Base-by-base conservation (phyloP, 2,797 vertebrate genomes). In the Todus mexicanus region DNA sequence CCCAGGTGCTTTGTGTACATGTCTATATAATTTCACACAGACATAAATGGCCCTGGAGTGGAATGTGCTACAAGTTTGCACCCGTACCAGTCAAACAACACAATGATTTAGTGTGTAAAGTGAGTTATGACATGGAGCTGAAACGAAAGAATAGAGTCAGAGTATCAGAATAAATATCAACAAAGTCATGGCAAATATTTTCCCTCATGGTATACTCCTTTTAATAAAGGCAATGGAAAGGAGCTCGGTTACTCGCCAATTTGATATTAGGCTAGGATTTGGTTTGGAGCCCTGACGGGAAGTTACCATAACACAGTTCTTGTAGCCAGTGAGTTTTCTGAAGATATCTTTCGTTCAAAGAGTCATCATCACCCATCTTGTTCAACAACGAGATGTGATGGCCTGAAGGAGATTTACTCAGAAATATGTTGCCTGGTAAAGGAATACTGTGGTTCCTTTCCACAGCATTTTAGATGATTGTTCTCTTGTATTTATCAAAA, bases 1-100 rank as follows among this genome's bases (percentile, higher is more conserved):
- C 77, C 93, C 93, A 96, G 96, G 94, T 93, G 96, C 60, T 91
- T 66, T 91, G 48, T 88, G 83, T 95, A 91, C 85, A 84, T 2
- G 66, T 92, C 91, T 94, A 5, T 76, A 23, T 93, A 82, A 93
- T 76, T 89, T 89, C 87, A 92, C 59, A 61, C 51, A 95, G 94
- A 93, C 91, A 87, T 59, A 91, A 94, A 90, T 47, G 87, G 91
- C 90, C 91, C 85, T 91, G 54, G 80, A 96, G 91, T 38, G 88
- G 95, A 96, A 95, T 92, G 80, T 68, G 84, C 56, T 42, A 79
- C 88, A 2, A 79, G 96, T 93, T 71, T 90, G 80, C 80, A 96
- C 96, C 80, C 3, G 90, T 50, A 84, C 56, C 64, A 85, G 72
- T 51, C 87, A 72, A 86, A 82, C 73, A 60, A 47, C 77, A 75